phyloP scores from a whole-genome alignment of 2,888 invertebrate genomes.

The Eueremaeus valkanovi region DNA sequence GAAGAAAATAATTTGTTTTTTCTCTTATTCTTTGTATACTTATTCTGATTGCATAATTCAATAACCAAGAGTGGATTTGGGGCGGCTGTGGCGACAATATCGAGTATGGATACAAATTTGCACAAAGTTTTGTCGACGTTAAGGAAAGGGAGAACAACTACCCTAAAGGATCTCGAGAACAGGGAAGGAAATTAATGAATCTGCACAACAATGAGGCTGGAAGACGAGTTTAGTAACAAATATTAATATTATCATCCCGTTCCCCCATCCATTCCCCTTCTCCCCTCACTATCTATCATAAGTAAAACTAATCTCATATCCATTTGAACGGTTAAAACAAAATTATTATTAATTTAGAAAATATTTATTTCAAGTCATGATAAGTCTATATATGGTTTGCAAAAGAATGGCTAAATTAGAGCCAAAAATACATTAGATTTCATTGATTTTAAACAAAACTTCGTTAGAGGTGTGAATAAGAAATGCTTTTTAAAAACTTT shows the following conservation, averaged over 20 bases:
- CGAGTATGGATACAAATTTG: conserved; percentile 93
- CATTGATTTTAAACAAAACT: no score
- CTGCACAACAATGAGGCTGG: conserved; percentile 98
- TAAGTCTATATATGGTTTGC: no score
- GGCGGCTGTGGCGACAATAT: conserved; percentile 97
- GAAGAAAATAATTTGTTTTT: not conserved
- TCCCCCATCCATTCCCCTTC: not conserved
- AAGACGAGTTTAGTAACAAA: conserved; percentile 62
- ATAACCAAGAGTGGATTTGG: conserved; percentile 82
- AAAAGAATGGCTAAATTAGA: no score
- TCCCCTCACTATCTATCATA: not conserved
- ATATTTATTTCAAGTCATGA: no score
- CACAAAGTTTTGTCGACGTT: conserved; percentile 89
- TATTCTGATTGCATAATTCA: no score
- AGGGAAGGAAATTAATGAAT: conserved; percentile 87
- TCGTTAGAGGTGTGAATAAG: no score
- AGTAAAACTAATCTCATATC: no score
- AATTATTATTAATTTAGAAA: no score
- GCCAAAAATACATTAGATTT: no score
- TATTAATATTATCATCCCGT: not conserved
- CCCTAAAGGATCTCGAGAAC: conserved; percentile 74
- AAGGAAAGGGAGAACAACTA: conserved; percentile 77
- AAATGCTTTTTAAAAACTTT: no score
- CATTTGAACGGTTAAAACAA: no score
- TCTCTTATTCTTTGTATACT: no score